Evolutionary conservation across 53 echinoderm and acorn worm species (phyloP), one percentile per base, ranked within the genome.

Genomic region (Patiria pectinifera): DNA sequence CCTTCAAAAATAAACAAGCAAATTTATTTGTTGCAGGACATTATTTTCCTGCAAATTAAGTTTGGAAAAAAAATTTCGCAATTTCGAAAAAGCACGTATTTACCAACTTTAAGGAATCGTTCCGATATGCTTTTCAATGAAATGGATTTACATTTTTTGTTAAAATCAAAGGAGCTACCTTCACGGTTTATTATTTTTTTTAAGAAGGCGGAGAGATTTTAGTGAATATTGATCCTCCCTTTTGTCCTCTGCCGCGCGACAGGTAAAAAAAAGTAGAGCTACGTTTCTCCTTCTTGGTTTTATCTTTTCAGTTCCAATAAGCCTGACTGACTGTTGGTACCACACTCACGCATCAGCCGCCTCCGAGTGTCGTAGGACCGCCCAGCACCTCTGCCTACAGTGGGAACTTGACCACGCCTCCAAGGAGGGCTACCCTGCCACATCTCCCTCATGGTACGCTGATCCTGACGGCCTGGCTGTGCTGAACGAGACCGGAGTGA

Each of bases 401-500:
- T 80, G 80, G 80, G 48, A 80, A 48, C 80, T 80, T 10, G 44
- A 48, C 11, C 21, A 46, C 48, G 80, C 80, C 80, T 82, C 53
- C 82, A 12, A 82, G 24, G 22, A 59, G 19, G 82, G 59, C n/a
- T 22, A 82, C 82, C 76, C 15, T 4, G 87, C 59, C 77, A 58
- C 88, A 3, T 26, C 21, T 35, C 59, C 60, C 21, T 21, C 74
- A 7, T 78, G 88, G 88, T 88, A 78, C 61, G 58, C 88, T 25
- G 78, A 76, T n/a, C 60, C 79, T 61, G 79, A 78, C 61, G 16
- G 59, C 21, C 77, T 53, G 62, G 78, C 77, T 62, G 60, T 59
- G 63, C 18, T 78, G 79, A 88, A 60, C 19, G 62, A 25, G 10
- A 88, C 77, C 61, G 88, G 62, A 45, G 48, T 88, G 88, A 78